A percentile compares a stretch with the other conserved stretches of the same genome.
These are phyloP conservation scores for Anarsia innoxiella DNA, from an alignment of 2,888 invertebrate genomes.

Conservation along the genomic window DNA sequence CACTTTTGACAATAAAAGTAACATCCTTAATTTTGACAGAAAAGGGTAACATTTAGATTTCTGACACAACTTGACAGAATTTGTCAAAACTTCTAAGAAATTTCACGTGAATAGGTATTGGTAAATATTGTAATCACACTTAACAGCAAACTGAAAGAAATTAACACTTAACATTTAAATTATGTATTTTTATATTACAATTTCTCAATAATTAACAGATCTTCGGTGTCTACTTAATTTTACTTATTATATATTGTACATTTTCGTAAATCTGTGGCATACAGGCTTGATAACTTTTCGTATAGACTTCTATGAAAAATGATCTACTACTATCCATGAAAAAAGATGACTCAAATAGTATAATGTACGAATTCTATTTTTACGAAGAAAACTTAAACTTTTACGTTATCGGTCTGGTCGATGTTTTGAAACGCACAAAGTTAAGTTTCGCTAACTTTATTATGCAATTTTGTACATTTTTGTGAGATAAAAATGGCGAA, in stretches of 20 bases:
- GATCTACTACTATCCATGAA: background rate
- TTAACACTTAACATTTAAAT: slow-evolving; percentile 48
- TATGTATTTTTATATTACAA: slow-evolving; percentile 37
- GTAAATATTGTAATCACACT: slow-evolving; percentile 40
- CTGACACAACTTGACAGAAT: background rate
- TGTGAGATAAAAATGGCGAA: too few relatives aligned
- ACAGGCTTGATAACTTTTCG: background rate
- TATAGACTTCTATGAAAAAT: background rate
- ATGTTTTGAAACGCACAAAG: too few relatives aligned
- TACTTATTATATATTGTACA: slow-evolving; percentile 26
- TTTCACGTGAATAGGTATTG: too few relatives aligned
- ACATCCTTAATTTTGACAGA: too few relatives aligned
- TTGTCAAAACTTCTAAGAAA: background rate
- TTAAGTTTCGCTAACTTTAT: too few relatives aligned
- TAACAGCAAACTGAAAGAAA: slow-evolving; percentile 40
- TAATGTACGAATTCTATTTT: background rate
- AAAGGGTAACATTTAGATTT: slow-evolving; percentile 13
- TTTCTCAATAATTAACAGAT: slow-evolving; percentile 49
- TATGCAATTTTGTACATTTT: too few relatives aligned
- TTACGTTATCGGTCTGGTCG: too few relatives aligned
- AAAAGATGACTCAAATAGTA: background rate
- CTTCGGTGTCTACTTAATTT: slow-evolving; percentile 41
- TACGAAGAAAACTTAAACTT: background rate
- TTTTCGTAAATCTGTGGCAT: slow-evolving; percentile 1
- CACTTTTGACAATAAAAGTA: too few relatives aligned